Evolutionary conservation across 2,113 vertebrate genomes (phyloP).

Genomic region (Actenoides lindsayi): DNA sequence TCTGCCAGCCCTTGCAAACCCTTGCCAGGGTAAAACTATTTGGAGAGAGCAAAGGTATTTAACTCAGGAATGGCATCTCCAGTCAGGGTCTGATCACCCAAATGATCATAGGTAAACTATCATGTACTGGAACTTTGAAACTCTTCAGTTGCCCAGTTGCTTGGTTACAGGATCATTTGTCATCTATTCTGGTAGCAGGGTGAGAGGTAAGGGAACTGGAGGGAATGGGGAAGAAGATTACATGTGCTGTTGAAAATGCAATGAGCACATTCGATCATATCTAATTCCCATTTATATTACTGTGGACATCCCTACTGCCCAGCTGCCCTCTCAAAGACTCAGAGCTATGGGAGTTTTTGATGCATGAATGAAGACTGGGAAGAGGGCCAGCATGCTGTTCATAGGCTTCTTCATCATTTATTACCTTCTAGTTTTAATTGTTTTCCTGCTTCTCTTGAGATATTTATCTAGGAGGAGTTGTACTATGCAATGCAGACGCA

Average conservation of each 20-base stretch:
- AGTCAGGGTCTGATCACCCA: slow-evolving; percentile 3
- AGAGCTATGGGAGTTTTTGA: slow-evolving; percentile 77
- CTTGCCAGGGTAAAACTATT: not conserved
- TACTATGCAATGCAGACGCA: slow-evolving; percentile 20
- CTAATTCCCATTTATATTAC: slow-evolving; percentile 79
- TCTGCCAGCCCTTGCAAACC: not conserved
- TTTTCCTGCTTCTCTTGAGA: slow-evolving; percentile 79
- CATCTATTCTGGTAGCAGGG: slow-evolving; percentile 70
- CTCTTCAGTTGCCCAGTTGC: slow-evolving; percentile 76
- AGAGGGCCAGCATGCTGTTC: slow-evolving; percentile 74
- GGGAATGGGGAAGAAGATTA: slow-evolving; percentile 56
- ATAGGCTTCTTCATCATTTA: slow-evolving; percentile 80
- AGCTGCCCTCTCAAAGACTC: slow-evolving; percentile 78
- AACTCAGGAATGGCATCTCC: not conserved
- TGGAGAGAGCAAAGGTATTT: slow-evolving; percentile 29
- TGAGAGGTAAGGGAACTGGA: slow-evolving; percentile 49
- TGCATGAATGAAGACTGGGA: slow-evolving; percentile 82
- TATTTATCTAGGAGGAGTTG: slow-evolving; percentile 75
- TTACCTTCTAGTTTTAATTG: slow-evolving; percentile 85
- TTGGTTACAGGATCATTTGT: slow-evolving; percentile 81
- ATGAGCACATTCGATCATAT: slow-evolving; percentile 76
- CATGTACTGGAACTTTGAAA: slow-evolving; percentile 76
- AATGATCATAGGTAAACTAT: slow-evolving; percentile 33
- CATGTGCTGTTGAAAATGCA: slow-evolving; percentile 74
- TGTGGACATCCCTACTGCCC: slow-evolving; percentile 80